These are phyloP conservation scores for Saccopteryx leptura DNA, from an alignment of 2,113 vertebrate genomes.

Conservation along the genomic window DNA sequence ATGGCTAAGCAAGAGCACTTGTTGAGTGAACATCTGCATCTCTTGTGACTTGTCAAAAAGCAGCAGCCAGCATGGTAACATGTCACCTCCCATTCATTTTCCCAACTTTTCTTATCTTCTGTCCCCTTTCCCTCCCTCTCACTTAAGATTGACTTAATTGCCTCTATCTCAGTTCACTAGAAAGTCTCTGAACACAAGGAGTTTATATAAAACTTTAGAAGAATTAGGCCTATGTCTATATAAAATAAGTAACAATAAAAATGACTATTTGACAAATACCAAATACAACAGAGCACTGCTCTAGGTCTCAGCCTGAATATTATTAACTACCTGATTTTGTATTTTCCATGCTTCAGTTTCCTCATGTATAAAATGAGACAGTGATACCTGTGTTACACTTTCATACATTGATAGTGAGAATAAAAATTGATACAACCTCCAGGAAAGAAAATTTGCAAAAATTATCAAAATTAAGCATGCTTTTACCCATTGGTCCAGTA, in stretches of 20 bases:
- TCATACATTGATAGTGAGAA: not conserved
- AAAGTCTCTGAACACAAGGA: not conserved
- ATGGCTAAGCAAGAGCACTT: not conserved
- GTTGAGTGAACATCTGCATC: not conserved
- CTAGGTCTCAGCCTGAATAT: not conserved
- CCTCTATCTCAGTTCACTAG: not conserved
- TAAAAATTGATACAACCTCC: not conserved
- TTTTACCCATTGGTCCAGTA: conserved; percentile 5
- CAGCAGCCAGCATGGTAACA: not conserved
- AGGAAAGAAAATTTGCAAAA: not conserved
- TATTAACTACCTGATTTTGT: not conserved
- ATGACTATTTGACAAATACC: not conserved
- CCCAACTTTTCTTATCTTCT: not conserved
- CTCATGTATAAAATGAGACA: not conserved
- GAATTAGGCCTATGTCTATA: not conserved
- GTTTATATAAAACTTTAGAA: not conserved
- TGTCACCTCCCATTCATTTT: not conserved
- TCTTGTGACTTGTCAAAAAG: not conserved
- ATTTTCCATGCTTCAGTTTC: not conserved
- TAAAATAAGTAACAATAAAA: not conserved
- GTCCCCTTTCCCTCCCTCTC: not conserved
- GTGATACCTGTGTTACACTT: not conserved
- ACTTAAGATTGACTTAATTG: not conserved
- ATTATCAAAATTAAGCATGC: not conserved
- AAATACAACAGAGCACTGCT: not conserved